Percentiles rank a stretch among this genome's conserved stretches.
Evolutionary conservation across 2,888 invertebrate species (phyloP).

Genomic region (Ariolimax columbianus): DNA sequence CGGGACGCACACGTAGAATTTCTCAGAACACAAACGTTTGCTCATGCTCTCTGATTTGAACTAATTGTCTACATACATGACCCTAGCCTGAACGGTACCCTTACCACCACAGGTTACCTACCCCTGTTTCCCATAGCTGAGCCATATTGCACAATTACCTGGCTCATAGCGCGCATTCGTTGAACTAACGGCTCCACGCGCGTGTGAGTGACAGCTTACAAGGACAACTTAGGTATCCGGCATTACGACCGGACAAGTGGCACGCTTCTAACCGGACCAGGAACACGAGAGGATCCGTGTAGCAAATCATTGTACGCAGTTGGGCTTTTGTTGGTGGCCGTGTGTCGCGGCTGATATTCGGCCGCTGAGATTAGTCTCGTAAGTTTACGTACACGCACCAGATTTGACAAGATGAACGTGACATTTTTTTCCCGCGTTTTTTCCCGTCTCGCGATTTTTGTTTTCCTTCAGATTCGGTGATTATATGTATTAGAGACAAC

Average conservation of each 20-base stretch:
- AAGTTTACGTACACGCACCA: not conserved
- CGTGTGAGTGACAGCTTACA: constrained; percentile 14
- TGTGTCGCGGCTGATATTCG: not conserved
- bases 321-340: not conserved
- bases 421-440: not conserved
- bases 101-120: too few species aligned
- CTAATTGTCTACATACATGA: too few species aligned
- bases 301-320: not conserved
- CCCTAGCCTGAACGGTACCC: too few species aligned
- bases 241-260: not conserved
- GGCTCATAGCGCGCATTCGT: not conserved
- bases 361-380: not conserved
- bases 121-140: too few species aligned
- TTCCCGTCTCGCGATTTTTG: not conserved
- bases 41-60: too few species aligned
- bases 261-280: constrained; percentile 1
- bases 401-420: not conserved
- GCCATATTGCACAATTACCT: too few species aligned
- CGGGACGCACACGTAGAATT: too few species aligned
- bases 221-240: not conserved
- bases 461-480: not conserved
- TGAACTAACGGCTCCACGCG: not conserved
- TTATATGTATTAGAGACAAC: not conserved
- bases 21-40: too few species aligned
- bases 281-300: not conserved